These are phyloP conservation scores for Nixonia krombeini DNA, from an alignment of 1,140 invertebrate genomes.

Conservation along the genomic window DNA sequence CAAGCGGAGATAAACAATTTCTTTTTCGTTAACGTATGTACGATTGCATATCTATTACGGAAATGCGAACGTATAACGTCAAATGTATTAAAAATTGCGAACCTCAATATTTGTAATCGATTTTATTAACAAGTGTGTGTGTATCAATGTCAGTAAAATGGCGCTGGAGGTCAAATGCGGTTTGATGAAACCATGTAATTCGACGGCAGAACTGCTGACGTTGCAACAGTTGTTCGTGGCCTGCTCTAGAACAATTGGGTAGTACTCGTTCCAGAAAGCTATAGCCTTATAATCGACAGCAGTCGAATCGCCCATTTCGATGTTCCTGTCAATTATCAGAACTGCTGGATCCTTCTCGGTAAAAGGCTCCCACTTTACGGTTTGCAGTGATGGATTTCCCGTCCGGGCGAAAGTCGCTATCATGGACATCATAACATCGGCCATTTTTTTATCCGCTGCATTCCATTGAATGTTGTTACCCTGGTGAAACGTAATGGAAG, in stretches of 20 bases:
- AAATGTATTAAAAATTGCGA: not conserved
- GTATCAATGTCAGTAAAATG: constrained; percentile 28
- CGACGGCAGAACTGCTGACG: constrained; percentile 54
- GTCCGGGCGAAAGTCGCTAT: constrained; percentile 82
- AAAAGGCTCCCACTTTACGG: constrained; percentile 80
- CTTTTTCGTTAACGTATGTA: no score
- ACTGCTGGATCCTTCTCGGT: constrained; percentile 76
- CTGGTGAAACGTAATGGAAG: constrained; percentile 26
- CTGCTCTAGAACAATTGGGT: constrained; percentile 79
- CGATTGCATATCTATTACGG: no score
- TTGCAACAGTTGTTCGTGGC: constrained; percentile 80
- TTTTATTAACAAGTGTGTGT: not conserved
- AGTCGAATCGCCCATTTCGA: constrained; percentile 78
- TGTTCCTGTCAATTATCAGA: constrained; percentile 80
- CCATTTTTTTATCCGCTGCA: constrained; percentile 80
- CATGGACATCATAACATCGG: constrained; percentile 83
- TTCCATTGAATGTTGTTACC: constrained; percentile 77
- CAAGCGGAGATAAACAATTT: no score
- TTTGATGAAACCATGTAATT: constrained; percentile 2
- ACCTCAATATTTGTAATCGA: not conserved
- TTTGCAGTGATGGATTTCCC: constrained; percentile 78
- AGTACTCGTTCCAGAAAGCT: constrained; percentile 87
- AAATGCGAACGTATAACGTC: no score
- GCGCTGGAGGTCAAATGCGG: constrained; percentile 23
- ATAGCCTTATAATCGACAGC: constrained; percentile 81